Evolutionary conservation across 2,888 invertebrate genomes (phyloP), one percentile per base, ranked within the genome.

Genomic region (Griposia aprilina): DNA sequence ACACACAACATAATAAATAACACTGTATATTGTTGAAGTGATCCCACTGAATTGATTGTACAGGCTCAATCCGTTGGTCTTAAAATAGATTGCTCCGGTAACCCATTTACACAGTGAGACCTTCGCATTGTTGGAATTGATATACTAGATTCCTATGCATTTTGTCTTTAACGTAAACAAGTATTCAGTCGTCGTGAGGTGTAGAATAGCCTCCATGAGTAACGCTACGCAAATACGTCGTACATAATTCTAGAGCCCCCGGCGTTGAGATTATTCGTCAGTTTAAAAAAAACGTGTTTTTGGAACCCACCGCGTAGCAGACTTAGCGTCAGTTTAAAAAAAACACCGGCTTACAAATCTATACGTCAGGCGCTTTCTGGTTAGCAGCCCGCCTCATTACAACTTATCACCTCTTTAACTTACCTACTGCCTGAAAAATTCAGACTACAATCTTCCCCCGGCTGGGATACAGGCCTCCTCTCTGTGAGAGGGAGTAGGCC

Each of bases 61-160:
- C 15, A 71, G 23, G 30, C 55, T 63, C 71, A 60, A 41, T 80
- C 74, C 48, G 59, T 41, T 60, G 80, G 48, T 80, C 80, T 83
- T 76, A 70, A 83, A 83, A 83, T 84, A 83, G 83, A 81, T 79
- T n/a, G 84, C 73, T 76, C 84, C 26, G n/a, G 57, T 83, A 84
- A 84, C 84, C 82, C 80, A 83, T 69, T 68, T 83, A 69, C 60
- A 65, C 57, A 55, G 23, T 17, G 50, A 60, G 26, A 81, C 45
- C 41, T 48, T n/a, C 23, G 48, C 20, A 26, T 77, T 57, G 36
- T 65, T 15, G 2, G 36, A 48, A 30, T 59, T n/a, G 17, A 41
- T 77, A 66, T 41, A 23, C 55, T 66, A 50, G 20, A 13, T 15
- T 8, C 0, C 0, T 11, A 26, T 26, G 11, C 55, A 11, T 11